Conservation (phyloP, 2,797 vertebrate species). For the Acanthopagrus latus region DNA sequence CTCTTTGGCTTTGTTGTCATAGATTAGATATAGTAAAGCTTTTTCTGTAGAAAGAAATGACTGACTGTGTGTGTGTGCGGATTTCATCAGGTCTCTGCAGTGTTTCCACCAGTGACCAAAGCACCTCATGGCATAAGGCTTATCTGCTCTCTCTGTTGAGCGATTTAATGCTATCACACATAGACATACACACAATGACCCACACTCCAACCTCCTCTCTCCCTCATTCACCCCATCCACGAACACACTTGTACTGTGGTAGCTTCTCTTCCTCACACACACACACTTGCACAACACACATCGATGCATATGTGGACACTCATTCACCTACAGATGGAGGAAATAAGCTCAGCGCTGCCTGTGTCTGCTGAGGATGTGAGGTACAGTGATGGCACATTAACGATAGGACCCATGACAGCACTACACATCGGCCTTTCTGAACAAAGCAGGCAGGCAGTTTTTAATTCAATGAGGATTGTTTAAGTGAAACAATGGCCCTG, state of each 20-base stretch:
- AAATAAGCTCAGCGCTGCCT: slow-evolving; percentile 79
- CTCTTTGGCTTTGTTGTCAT: background rate
- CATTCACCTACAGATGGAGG: slow-evolving; percentile 80
- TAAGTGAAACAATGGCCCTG: slow-evolving; percentile 82
- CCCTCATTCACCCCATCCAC: slow-evolving; percentile 43
- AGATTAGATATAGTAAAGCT: background rate
- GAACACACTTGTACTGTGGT: slow-evolving; percentile 17
- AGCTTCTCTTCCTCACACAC: slow-evolving; percentile 10
- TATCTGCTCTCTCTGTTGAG: slow-evolving; percentile 51
- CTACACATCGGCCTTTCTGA: slow-evolving; percentile 69
- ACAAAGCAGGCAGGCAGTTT: slow-evolving; percentile 79
- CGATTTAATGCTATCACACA: slow-evolving; percentile 50
- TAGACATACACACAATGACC: slow-evolving; percentile 23
- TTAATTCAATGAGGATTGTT: slow-evolving; percentile 88
- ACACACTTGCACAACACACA: background rate
- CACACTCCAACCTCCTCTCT: slow-evolving; percentile 30
- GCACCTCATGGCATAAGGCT: slow-evolving; percentile 12
- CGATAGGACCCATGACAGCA: slow-evolving; percentile 82
- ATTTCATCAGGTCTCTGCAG: slow-evolving; percentile 17
- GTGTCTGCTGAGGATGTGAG: slow-evolving; percentile 87
- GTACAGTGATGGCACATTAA: slow-evolving; percentile 88
- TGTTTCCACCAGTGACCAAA: slow-evolving; percentile 45
- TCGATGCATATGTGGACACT: slow-evolving; percentile 34
- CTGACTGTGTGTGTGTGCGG: background rate
- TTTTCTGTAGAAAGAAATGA: background rate